phyloP scores from a whole-genome alignment of 2,888 invertebrate species.

The Polyommatus icarus region DNA sequence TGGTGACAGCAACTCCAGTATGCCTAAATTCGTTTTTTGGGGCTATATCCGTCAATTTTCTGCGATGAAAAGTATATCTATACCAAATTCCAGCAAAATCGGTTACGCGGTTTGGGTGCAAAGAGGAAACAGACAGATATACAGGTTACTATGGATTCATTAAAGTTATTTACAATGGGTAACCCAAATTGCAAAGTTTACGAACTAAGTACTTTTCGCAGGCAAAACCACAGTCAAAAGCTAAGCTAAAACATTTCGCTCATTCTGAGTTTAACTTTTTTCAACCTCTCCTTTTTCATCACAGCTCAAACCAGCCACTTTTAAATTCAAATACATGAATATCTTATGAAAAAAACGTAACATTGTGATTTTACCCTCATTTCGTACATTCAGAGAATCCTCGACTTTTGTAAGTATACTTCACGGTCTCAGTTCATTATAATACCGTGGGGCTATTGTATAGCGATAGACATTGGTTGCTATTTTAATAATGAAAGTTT shows the following conservation, averaged over 20 bases:
- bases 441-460: neutral
- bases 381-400: conserved; percentile 7
- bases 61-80: too few relatives aligned
- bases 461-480: neutral
- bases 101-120: too few relatives aligned
- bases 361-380: conserved; percentile 24
- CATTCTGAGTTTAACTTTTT: neutral
- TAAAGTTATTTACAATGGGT: too few relatives aligned
- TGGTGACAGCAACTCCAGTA: too few relatives aligned
- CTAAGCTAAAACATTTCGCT: neutral
- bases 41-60: neutral
- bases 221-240: neutral
- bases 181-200: too few relatives aligned
- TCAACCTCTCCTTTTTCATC: neutral
- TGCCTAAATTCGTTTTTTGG: too few relatives aligned
- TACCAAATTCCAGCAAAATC: too few relatives aligned
- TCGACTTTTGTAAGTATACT: conserved; percentile 11
- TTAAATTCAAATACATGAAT: conserved; percentile 18
- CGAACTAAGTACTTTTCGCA: too few relatives aligned
- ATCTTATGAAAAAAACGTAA: conserved; percentile 19
- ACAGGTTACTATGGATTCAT: too few relatives aligned
- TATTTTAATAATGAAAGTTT: neutral
- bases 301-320: conserved; percentile 11
- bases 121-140: too few relatives aligned
- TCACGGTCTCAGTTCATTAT: conserved; percentile 8